Percentiles rank a stretch among this genome's conserved stretches.
Evolutionary conservation across 2,797 vertebrate genomes (phyloP).

Genomic region (Galago senegalensis): DNA sequence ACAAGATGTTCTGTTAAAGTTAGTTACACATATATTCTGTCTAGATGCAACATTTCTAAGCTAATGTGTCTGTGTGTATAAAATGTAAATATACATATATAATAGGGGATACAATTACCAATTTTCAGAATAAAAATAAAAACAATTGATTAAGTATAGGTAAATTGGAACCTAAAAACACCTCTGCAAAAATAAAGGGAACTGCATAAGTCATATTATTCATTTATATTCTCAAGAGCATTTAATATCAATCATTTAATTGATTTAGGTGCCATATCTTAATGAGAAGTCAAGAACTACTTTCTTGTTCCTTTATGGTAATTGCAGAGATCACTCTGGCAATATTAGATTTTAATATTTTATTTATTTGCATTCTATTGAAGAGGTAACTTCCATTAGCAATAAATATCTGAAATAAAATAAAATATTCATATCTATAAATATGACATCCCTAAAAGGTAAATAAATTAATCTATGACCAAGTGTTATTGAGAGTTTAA

Average conservation of each 20-base stretch:
- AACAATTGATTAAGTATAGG: neutral
- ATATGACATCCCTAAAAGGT: neutral
- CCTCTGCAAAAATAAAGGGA: neutral
- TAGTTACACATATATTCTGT: neutral
- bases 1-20: neutral
- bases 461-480: neutral
- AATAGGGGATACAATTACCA: neutral
- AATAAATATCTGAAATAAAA: conserved; percentile 47
- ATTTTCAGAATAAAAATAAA: conserved; percentile 57
- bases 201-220: neutral
- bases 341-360: neutral
- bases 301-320: neutral
- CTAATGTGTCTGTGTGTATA: neutral
- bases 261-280: neutral
- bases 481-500: neutral
- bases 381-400: neutral
- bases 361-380: conserved; percentile 9
- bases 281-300: neutral
- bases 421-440: neutral
- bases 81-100: neutral
- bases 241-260: neutral
- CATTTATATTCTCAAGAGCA: neutral
- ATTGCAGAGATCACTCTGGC: neutral
- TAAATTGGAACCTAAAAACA: neutral
- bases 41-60: neutral